Evolutionary conservation across 2,113 vertebrate species (phyloP).

Genomic region (Dipodomys spectabilis): DNA sequence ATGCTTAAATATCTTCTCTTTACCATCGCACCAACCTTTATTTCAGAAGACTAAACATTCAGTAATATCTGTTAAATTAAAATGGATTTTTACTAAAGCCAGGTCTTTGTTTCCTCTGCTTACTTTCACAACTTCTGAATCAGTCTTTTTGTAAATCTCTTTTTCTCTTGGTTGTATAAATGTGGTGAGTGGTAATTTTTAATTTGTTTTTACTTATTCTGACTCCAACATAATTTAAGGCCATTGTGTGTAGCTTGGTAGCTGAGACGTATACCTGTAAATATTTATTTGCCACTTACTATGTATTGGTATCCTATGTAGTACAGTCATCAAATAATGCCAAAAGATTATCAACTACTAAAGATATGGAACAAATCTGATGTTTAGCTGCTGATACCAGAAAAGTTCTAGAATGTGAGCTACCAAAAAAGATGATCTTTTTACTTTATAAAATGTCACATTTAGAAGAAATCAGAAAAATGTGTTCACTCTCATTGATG

Average conservation of each 20-base stretch:
- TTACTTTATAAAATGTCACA: background rate
- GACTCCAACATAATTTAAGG: slow-evolving; percentile 62
- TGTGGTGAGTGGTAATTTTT: slow-evolving; percentile 80
- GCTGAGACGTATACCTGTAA: slow-evolving; percentile 51
- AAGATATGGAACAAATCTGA: background rate
- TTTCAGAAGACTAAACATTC: background rate
- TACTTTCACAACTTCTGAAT: slow-evolving; percentile 72
- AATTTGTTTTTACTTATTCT: slow-evolving; percentile 71
- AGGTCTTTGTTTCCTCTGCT: slow-evolving; percentile 53
- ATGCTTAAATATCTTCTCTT: background rate
- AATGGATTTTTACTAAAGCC: slow-evolving; percentile 52
- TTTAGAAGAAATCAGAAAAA: background rate
- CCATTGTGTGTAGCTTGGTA: slow-evolving; percentile 49
- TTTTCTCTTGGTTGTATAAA: slow-evolving; percentile 63
- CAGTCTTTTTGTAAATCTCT: slow-evolving; percentile 79
- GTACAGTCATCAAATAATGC: background rate
- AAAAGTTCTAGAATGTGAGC: background rate
- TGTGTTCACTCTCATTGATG: background rate
- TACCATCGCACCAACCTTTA: background rate
- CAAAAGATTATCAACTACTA: slow-evolving; percentile 9
- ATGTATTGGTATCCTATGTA: background rate
- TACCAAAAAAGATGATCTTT: background rate
- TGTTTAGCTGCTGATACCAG: background rate
- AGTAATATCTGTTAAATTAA: slow-evolving; percentile 66
- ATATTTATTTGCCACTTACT: slow-evolving; percentile 57